Conservation (phyloP, 2,888 invertebrate species). For the Flexamia atlantica region DNA sequence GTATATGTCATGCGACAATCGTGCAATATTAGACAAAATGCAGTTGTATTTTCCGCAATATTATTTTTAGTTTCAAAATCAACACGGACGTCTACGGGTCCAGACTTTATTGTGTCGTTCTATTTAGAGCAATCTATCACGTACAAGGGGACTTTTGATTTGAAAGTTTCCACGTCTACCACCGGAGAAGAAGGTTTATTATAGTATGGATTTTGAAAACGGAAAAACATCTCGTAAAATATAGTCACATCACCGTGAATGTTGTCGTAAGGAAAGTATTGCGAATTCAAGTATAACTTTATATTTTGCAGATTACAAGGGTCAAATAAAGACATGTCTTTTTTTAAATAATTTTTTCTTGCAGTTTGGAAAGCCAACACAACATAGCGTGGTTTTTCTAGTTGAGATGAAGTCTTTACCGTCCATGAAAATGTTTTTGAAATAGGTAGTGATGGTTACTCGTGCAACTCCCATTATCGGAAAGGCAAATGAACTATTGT, state of each 20-base stretch:
- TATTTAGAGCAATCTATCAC: slow-evolving; percentile 46
- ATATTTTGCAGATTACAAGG: background rate
- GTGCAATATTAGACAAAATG: too few relatives aligned
- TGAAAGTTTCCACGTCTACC: background rate
- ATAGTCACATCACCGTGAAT: slow-evolving; percentile 12
- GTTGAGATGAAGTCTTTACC: background rate
- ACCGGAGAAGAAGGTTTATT: background rate
- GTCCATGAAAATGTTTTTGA: background rate
- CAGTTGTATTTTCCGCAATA: too few relatives aligned
- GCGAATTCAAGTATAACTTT: slow-evolving; percentile 43
- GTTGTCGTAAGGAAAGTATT: slow-evolving; percentile 52
- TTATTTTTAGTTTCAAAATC: too few relatives aligned
- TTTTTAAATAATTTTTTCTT: slow-evolving; percentile 17
- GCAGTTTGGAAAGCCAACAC: slow-evolving; percentile 33
- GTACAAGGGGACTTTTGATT: background rate
- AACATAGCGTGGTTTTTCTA: slow-evolving; percentile 12
- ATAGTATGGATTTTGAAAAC: slow-evolving; percentile 39
- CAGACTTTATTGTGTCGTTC: too few relatives aligned
- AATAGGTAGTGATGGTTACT: background rate
- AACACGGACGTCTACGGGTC: too few relatives aligned
- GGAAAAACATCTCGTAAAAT: slow-evolving; percentile 24
- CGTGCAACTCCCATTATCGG: slow-evolving; percentile 32
- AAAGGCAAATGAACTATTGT: slow-evolving; percentile 3
- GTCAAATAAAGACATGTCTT: slow-evolving; percentile 23
- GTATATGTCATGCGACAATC: too few relatives aligned